A percentile compares a stretch with the other conserved stretches of the same genome.
Conservation (phyloP, 92 coral and sea anemone genomes). For the Desmophyllum pertusum region DNA sequence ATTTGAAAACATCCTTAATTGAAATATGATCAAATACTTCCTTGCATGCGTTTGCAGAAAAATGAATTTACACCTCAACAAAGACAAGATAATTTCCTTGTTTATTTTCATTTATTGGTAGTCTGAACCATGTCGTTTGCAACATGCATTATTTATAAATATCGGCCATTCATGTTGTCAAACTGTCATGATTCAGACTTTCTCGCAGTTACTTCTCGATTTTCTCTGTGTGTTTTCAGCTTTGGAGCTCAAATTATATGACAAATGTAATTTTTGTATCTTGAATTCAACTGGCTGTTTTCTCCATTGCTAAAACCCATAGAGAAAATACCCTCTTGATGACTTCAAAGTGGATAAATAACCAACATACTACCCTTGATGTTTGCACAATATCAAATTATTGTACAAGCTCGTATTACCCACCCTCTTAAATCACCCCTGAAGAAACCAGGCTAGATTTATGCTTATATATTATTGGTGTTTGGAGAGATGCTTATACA, state of each 20-base stretch:
- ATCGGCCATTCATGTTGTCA: background rate
- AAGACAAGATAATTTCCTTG: constrained; percentile 18
- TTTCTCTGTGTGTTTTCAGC: constrained; percentile 4
- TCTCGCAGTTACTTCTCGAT: background rate
- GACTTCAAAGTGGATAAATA: background rate
- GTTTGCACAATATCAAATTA: background rate
- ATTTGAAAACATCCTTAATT: background rate
- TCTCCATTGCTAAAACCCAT: background rate
- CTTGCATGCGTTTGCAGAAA: background rate
- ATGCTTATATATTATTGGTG: background rate
- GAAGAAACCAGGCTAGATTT: background rate
- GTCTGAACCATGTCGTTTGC: constrained; percentile 31
- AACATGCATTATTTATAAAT: background rate
- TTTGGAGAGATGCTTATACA: background rate
- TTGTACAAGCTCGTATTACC: background rate
- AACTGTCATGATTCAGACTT: constrained; percentile 27
- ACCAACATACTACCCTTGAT: background rate
- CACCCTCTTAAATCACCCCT: background rate
- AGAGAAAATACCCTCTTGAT: background rate
- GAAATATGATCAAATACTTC: background rate
- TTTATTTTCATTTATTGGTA: constrained; percentile 27
- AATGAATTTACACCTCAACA: background rate
- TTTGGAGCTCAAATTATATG: background rate
- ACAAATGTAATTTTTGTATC: background rate
- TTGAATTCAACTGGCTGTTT: constrained; percentile 8